Evolutionary conservation across 2,797 vertebrate genomes (phyloP).

Genomic region (Esox lucius): DNA sequence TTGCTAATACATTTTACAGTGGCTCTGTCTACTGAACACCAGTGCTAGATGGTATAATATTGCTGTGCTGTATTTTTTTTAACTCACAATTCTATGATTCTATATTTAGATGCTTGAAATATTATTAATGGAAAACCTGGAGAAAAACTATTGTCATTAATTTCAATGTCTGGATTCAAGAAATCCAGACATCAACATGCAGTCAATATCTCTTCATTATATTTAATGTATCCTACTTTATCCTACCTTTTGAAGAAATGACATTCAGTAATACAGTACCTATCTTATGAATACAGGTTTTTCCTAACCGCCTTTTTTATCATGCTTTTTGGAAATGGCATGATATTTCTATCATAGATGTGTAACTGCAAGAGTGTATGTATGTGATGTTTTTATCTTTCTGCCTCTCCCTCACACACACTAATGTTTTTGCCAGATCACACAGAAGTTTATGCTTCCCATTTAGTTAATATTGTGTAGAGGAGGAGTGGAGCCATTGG

Average conservation of each 20-base stretch:
- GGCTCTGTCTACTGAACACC: background rate
- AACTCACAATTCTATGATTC: background rate
- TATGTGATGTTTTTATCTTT: constrained; percentile 7
- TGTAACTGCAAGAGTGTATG: constrained; percentile 36
- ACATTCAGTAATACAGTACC: background rate
- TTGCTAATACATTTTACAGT: background rate
- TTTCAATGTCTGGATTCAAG: background rate
- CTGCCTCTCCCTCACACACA: background rate
- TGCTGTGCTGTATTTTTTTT: background rate
- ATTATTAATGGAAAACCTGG: background rate
- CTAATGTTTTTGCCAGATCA: background rate
- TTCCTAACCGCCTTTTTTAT: background rate
- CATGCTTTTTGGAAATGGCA: background rate
- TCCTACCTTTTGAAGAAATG: no score
- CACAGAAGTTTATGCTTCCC: background rate
- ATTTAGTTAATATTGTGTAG: constrained; percentile 6
- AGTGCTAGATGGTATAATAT: background rate
- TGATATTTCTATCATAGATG: background rate
- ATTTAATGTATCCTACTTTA: no score
- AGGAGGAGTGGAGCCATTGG: constrained; percentile 15
- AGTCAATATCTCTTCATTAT: background rate
- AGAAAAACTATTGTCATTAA: background rate
- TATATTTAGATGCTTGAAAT: background rate
- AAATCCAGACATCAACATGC: background rate
- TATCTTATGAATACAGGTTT: background rate